phyloP scores from a whole-genome alignment of 1,140 invertebrate genomes.

The Glossosoma conforme region DNA sequence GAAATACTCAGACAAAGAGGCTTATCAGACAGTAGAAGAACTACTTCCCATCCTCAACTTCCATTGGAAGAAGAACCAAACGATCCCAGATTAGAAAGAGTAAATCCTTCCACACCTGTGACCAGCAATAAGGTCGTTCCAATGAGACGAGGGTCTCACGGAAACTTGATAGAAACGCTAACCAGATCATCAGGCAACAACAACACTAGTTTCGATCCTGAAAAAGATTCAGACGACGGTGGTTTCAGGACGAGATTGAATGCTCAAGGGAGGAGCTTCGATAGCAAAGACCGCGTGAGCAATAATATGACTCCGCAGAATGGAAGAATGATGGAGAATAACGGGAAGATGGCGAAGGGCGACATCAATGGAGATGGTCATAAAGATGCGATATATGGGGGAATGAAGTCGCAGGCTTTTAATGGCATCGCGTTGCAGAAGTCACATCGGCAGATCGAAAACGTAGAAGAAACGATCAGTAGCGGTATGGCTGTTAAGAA shows the following conservation, averaged over 20 bases:
- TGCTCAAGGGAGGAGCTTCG: conserved; percentile 44
- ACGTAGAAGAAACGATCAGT: conserved; percentile 17
- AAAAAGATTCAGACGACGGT: conserved; percentile 56
- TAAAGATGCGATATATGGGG: conserved; percentile 28
- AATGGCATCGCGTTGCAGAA: conserved; percentile 24
- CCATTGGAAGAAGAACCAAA: conserved; percentile 50
- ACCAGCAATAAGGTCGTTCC: conserved; percentile 21
- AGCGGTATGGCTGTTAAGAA: conserved; percentile 38
- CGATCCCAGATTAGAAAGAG: conserved; percentile 17
- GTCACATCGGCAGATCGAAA: conserved; percentile 23
- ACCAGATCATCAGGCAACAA: conserved; percentile 34
- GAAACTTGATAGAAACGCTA: conserved; percentile 50
- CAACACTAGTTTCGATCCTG: conserved; percentile 36
- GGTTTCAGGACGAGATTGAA: conserved; percentile 47
- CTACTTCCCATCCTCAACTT: conserved; percentile 62
- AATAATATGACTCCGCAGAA: conserved; percentile 13
- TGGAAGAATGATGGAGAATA: conserved; percentile 26
- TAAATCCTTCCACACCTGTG: conserved; percentile 17
- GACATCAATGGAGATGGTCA: conserved; percentile 43
- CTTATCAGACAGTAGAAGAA: conserved; percentile 50
- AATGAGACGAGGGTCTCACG: conserved; percentile 51
- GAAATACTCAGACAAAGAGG: conserved; percentile 51
- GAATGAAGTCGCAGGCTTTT: conserved; percentile 26
- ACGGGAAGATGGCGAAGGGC: conserved; percentile 38
- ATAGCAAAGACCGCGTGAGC: conserved; percentile 36